Evolutionary conservation across 2,888 invertebrate species (phyloP).

Genomic region (Drosophila recens): DNA sequence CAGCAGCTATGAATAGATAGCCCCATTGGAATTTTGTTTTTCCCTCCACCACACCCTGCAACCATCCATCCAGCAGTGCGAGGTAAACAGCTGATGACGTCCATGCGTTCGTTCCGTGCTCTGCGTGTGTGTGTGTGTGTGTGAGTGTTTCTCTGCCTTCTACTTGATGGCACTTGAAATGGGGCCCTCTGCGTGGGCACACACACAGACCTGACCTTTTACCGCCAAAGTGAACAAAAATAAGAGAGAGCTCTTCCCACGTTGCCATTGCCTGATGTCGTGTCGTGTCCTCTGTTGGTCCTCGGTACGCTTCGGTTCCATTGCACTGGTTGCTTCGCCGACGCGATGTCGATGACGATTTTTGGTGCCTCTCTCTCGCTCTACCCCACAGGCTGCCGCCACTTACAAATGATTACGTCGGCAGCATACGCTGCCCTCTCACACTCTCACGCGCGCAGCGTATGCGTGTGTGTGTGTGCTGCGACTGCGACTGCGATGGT

Average conservation of each 20-base stretch:
- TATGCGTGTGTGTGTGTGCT: constrained; percentile 18
- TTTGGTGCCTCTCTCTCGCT: constrained; percentile 6
- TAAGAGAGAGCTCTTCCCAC: constrained; percentile 51
- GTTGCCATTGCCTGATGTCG: constrained; percentile 61
- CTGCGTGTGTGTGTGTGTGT: constrained; percentile 14
- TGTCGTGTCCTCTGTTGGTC: constrained; percentile 28
- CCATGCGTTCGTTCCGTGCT: constrained; percentile 75
- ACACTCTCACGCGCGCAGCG: constrained; percentile 36
- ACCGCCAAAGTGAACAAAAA: constrained; percentile 22
- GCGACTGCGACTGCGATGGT: constrained; percentile 65
- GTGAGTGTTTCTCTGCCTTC: constrained; percentile 20
- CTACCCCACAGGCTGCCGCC: constrained; percentile 27
- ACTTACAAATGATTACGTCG: constrained; percentile 78
- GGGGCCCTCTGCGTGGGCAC: constrained; percentile 44
- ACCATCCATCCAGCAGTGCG: constrained; percentile 9
- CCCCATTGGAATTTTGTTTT: constrained; percentile 65
- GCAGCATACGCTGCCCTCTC: constrained; percentile 59
- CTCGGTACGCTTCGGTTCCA: constrained; percentile 31
- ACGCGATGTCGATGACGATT: constrained; percentile 60
- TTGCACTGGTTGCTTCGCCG: constrained; percentile 66
- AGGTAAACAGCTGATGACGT: constrained; percentile 76
- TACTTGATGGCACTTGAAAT: constrained; percentile 10
- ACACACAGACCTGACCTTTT: constrained; percentile 69
- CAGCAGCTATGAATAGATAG: constrained; percentile 76
- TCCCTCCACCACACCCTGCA: constrained; percentile 21